Evolutionary conservation across 2,113 vertebrate species (phyloP), one percentile per base, ranked within the genome.

Genomic region (Tragelaphus scriptus): DNA sequence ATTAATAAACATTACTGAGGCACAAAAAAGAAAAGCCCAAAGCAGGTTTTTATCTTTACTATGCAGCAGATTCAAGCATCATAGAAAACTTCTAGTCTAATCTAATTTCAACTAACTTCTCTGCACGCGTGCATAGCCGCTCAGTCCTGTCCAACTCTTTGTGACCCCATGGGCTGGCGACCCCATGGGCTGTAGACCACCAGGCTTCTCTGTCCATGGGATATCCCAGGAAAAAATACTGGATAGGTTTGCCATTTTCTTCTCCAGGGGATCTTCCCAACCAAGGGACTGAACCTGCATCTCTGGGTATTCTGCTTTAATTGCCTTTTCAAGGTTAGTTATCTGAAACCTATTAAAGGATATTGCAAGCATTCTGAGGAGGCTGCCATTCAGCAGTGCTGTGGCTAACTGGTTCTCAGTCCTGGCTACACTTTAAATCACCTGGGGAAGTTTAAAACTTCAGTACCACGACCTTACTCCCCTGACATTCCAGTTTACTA

Each of bases 51-150:
- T 65, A 59, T 79, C 32, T 95, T 92, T 92, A 77, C 44, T 75
- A 25, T 91, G 30, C 17, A 89, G 17, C 55, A 81, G 30, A 92
- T 71, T 77, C 21, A 82, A 91, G 65, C 13, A 47, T 28, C 80
- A 44, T 90, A 86, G 87, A 96, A 68, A 97, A 65, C 14, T 93
- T 91, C 15, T 88, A 55, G 55, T 63, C 40, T 81, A 90, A 92
- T 16, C 21, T 90, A 59, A 88, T 17, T 90, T 59, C 21, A 59
- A 16, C 55, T 91, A 68, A 90, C 56, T 92, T 95, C 32, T 91
- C 71, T 96, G 71, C 6, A 77, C 2, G 0, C 12, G 1, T 77
- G 12, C 36, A 44, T 25, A 77, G 71, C 21, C 2, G 0, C 40
- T 77, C 71, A 77, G 71, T 44, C 71, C 71, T 77, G 40, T 77